Evolutionary conservation across 2,888 invertebrate species (phyloP).

Genomic region (Crocallis elinguaria): DNA sequence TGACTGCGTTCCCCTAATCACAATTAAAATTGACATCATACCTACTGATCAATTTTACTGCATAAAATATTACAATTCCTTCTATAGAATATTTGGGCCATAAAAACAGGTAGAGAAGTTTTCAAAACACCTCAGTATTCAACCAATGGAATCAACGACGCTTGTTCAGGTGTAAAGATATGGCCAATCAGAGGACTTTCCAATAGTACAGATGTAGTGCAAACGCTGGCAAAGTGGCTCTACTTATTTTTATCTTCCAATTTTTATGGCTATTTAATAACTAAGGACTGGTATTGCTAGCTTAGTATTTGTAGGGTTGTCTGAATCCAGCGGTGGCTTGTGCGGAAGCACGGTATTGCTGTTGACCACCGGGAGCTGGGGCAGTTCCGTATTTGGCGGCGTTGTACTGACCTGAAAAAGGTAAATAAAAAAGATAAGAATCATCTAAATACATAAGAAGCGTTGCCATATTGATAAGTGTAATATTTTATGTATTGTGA

Average conservation of each 20-base stretch:
- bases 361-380: conserved; percentile 53
- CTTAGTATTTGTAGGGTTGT: conserved; percentile 74
- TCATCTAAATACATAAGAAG: background rate
- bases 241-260: conserved; percentile 25
- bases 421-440: conserved; percentile 2
- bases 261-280: conserved; percentile 37
- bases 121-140: conserved; percentile 8
- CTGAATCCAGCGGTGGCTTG: conserved; percentile 68
- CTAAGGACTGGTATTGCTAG: conserved; percentile 28
- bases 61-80: background rate
- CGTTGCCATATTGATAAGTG: no score
- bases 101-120: conserved; percentile 33
- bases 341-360: conserved; percentile 55
- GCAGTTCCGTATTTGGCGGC: conserved; percentile 71
- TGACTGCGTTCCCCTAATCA: conserved; percentile 1
- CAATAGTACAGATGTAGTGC: conserved; percentile 12
- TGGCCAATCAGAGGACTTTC: conserved; percentile 31
- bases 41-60: background rate
- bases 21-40: conserved; percentile 2
- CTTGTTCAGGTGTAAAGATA: conserved; percentile 5
- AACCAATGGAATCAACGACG: conserved; percentile 14
- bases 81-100: background rate
- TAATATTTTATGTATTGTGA: no score
- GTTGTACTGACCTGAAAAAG: conserved; percentile 76
- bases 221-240: conserved; percentile 40